Conservation (phyloP, 23 tunicate species). For the Trididemnum miniatum region DNA sequence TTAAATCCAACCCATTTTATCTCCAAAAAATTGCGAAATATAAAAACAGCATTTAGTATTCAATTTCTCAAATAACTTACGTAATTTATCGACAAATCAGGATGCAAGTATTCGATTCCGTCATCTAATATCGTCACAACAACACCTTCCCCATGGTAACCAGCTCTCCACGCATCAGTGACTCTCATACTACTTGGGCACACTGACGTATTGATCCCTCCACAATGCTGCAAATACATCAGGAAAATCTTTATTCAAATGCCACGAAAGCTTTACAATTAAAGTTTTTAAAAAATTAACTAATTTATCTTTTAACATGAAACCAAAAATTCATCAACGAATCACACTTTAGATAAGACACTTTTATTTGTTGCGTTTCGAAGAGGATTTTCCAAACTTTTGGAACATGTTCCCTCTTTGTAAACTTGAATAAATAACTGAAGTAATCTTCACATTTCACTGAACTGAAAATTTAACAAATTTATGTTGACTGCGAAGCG, state of each 20-base stretch:
- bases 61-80: no score
- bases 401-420: no score
- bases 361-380: no score
- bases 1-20: no score
- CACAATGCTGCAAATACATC: slow-evolving; percentile 74
- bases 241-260: not conserved
- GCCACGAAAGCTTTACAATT: not conserved
- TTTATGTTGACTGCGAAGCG: no score
- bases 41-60: no score
- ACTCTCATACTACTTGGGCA: slow-evolving; percentile 90
- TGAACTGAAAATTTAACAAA: no score
- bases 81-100: slow-evolving; percentile 75
- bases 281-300: not conserved
- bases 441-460: no score
- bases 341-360: not conserved
- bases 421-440: no score
- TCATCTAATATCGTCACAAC: slow-evolving; percentile 96
- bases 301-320: no score
- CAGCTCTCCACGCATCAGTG: slow-evolving; percentile 91
- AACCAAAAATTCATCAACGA: not conserved
- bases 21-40: no score
- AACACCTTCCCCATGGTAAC: slow-evolving; percentile 78
- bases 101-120: slow-evolving; percentile 92
- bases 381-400: no score
- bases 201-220: slow-evolving; percentile 16